phyloP scores from a whole-genome alignment of 2,113 vertebrate species.

The Lophura nycthemera region DNA sequence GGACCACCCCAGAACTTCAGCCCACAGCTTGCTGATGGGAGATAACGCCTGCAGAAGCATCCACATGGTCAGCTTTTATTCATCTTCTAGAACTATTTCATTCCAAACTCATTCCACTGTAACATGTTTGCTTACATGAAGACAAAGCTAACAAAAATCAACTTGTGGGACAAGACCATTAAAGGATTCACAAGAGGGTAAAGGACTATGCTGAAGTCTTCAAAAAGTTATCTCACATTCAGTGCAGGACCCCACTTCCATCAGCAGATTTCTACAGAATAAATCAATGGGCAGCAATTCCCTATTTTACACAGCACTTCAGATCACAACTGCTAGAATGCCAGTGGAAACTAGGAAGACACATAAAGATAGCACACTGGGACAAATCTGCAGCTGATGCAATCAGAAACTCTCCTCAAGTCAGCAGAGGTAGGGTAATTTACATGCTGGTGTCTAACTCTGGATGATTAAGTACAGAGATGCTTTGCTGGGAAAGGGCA shows the following conservation, averaged over 20 bases:
- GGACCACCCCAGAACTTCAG: slow-evolving; percentile 67
- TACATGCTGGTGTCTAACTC: slow-evolving; percentile 52
- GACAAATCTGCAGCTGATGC: slow-evolving; percentile 4
- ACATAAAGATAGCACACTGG: background rate
- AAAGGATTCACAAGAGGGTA: background rate
- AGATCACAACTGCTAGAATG: background rate
- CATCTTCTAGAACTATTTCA: slow-evolving; percentile 36
- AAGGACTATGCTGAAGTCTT: background rate
- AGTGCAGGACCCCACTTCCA: background rate
- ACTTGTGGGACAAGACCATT: background rate
- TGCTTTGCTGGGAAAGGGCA: slow-evolving; percentile 57
- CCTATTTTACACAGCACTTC: background rate
- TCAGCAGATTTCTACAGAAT: background rate
- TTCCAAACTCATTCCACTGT: slow-evolving; percentile 51
- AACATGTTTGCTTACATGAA: background rate
- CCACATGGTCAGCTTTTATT: slow-evolving; percentile 53
- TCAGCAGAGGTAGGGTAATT: slow-evolving; percentile 33
- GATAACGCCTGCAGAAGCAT: slow-evolving; percentile 58
- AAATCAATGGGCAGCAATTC: background rate
- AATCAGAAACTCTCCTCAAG: slow-evolving; percentile 20
- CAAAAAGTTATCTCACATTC: background rate
- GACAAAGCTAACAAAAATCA: slow-evolving; percentile 8
- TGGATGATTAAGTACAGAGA: slow-evolving; percentile 52
- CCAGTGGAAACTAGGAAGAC: background rate
- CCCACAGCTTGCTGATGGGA: slow-evolving; percentile 66